Evolutionary conservation across 2,888 invertebrate genomes (phyloP).

Genomic region (Sphaerophoria taeniata): DNA sequence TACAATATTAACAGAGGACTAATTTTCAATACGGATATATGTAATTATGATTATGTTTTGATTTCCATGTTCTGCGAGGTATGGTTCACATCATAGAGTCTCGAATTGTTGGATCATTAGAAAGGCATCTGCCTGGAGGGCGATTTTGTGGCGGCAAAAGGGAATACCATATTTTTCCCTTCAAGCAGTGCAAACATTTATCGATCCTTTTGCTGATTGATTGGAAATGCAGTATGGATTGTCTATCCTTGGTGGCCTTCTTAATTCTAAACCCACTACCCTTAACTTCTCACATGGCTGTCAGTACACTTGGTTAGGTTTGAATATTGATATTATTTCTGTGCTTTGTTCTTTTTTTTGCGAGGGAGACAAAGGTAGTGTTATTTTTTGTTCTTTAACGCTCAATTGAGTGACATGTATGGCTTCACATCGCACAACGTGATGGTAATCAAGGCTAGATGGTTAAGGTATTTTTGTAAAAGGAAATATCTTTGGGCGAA

Average conservation of each 20-base stretch:
- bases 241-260: conserved; percentile 37
- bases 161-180: neutral
- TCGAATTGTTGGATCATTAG: conserved; percentile 48
- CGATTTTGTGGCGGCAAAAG: conserved; percentile 65
- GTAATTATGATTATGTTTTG: conserved; percentile 48
- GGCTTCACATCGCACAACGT: conserved; percentile 39
- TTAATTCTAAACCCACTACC: conserved; percentile 61
- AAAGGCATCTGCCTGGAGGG: conserved; percentile 63
- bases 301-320: conserved; percentile 27
- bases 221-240: conserved; percentile 52
- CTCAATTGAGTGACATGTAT: conserved; percentile 48
- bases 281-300: conserved; percentile 52
- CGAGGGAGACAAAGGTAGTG: neutral
- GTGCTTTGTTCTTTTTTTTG: neutral
- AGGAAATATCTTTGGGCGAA: neutral
- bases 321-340: neutral
- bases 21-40: conserved; percentile 49
- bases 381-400: conserved; percentile 34
- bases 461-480: conserved; percentile 1
- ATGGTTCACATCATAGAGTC: conserved; percentile 48
- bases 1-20: conserved; percentile 34
- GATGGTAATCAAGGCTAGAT: neutral
- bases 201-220: conserved; percentile 64
- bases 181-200: conserved; percentile 40
- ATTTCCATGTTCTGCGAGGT: conserved; percentile 45